Evolutionary conservation across 2,797 vertebrate species (phyloP), one percentile per base, ranked within the genome.

Genomic region (Rhabdomys pumilio): DNA sequence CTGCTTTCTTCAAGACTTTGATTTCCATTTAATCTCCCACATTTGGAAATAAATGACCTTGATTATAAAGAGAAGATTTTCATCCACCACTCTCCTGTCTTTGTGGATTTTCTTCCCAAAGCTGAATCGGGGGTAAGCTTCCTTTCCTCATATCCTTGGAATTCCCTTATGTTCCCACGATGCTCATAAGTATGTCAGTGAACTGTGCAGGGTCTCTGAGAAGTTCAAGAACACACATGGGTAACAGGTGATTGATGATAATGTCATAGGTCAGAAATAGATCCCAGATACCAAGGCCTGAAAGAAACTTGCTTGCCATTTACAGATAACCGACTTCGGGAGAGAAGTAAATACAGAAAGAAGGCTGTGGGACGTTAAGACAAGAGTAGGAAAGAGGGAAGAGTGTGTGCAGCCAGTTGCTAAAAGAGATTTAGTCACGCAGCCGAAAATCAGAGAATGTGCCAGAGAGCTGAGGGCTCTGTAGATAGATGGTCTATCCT

Each of bases 321-420:
- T 75, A 79, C 38, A 93, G 90, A 92, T 90, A 81, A 69, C 31
- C 26, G 26, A 73, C 55, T 89, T 95, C 26, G 50, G 67, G 38
- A 75, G n/a, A 95, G n/a, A 94, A 3, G 41, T 90, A 26, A 96
- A 26, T 8, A 90, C 31, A 86, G 41, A 83, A 89, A 31, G 93
- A 59, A 82, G 53, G 90, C 55, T 38, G 19, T 15, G 20, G 67
- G 29, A 50, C 61, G 26, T 90, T 73, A 86, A 47, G 26, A 63
- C 44, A 79, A 91, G 31, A 34, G 6, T 57, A 77, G 41, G 41
- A n/a, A 83, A 31, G 72, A n/a, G 34, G 4, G 61, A 26, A 67
- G 53, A 34, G 13, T 44, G 0, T 87, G 38, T n/a, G 24, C 20
- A 17, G 34, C n/a, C n/a, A 57, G 72, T 9, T 26, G 53, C 59